Percentiles rank a stretch among this genome's conserved stretches.
phyloP scores from a whole-genome alignment of 2,888 invertebrate genomes.

The Pyrochroa serraticornis region DNA sequence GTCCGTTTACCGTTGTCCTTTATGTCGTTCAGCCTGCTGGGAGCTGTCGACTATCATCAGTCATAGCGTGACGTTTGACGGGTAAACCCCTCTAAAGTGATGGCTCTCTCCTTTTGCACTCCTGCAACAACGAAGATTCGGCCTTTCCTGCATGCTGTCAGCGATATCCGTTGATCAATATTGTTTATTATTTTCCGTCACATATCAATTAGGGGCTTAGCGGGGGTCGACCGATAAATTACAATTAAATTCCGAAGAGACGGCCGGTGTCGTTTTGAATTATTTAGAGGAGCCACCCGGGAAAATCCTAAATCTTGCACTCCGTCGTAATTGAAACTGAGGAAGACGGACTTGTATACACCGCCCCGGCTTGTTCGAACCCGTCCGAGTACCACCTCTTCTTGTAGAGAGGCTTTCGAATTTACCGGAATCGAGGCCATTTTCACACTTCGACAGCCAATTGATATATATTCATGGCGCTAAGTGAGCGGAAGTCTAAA shows the following conservation, averaged over 20 bases:
- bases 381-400: no score
- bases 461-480: no score
- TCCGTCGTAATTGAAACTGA: neutral
- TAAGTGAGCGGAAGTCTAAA: no score
- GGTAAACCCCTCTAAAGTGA: constrained; percentile 46
- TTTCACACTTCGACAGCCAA: no score
- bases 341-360: no score
- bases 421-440: no score
- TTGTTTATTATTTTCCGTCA: constrained; percentile 19
- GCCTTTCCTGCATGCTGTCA: constrained; percentile 21
- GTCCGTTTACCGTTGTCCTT: constrained; percentile 38
- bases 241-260: constrained; percentile 3
- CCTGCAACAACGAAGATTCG: constrained; percentile 22
- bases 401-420: no score
- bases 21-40: constrained; percentile 31
- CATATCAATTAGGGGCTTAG: constrained; percentile 27
- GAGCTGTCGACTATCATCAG: constrained; percentile 43
- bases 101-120: constrained; percentile 41
- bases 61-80: constrained; percentile 46
- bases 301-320: neutral
- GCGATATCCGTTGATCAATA: constrained; percentile 30
- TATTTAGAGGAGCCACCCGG: neutral
- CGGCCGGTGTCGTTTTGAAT: constrained; percentile 4
- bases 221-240: constrained; percentile 5
- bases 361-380: no score